Base-by-base conservation (phyloP, 2,888 invertebrate species). In the Micoletzkya japonica region DNA sequence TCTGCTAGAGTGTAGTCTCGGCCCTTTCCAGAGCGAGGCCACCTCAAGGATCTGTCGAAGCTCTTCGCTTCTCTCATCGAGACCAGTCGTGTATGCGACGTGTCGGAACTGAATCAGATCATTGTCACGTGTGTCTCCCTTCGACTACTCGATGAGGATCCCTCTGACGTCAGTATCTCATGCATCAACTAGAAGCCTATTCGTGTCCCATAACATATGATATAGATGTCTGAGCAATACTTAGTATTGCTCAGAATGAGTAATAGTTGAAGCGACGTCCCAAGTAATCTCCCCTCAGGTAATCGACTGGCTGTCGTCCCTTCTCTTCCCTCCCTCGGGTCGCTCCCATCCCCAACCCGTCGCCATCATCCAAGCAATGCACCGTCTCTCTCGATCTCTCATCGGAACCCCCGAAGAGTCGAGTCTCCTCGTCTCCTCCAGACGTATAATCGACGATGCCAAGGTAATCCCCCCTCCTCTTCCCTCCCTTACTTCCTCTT, bases 261-360 rank as follows among this genome's bases (percentile, higher is more conserved):
- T n/a, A n/a, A n/a, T n/a, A n/a, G n/a, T n/a, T n/a, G n/a, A n/a
- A n/a, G n/a, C n/a, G n/a, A n/a, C n/a, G n/a, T n/a, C n/a, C n/a
- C n/a, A n/a, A n/a, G n/a, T n/a, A n/a, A 7, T 39, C 10, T 39
- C 17, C 39, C 7, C 39, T 39, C 64, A 66, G 64, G 39, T 66
- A 17, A 52, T 54, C 20, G 30, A 36, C n/a, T 66, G 64, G 64
- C 54, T 66, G 20, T 26, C 64, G 14, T 24, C 64, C 6, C 54
- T 66, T 26, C 28, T 54, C 54, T 54, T 66, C 32, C 24, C 54
- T 26, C 64, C 64, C 1, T 54, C 52, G 0, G 32, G 37, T 17
- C 52, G 54, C 6, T 26, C 54, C 24, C 64, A 66, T 66, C 64
- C 64, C 14, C 64, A 66, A 37, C 64, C 64, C 4, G 10, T 30